Conservation (phyloP, 2,797 vertebrate genomes). For the Pelochelys cantorii region DNA sequence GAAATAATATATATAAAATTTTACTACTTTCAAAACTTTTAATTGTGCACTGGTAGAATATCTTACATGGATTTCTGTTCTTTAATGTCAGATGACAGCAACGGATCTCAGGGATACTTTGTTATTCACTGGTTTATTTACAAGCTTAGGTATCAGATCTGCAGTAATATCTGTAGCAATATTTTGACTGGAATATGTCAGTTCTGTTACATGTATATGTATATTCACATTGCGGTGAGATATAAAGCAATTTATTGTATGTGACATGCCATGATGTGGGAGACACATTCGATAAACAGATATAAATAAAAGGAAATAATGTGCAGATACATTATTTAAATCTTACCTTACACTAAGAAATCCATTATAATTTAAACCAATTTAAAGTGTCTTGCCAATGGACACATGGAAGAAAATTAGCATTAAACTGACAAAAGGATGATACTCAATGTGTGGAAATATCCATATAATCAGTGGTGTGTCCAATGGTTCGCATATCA, state of each 20-base stretch:
- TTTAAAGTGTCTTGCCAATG: not conserved
- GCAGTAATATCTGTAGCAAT: not conserved
- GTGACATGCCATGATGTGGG: not conserved
- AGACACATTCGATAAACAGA: not conserved
- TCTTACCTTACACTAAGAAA: not conserved
- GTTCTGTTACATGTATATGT: not conserved
- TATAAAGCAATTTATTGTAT: not conserved
- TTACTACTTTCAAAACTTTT: not conserved
- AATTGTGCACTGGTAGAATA: not conserved
- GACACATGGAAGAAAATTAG: not conserved
- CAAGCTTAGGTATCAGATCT: too few species aligned
- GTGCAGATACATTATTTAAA: not conserved
- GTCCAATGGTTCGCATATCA: not conserved
- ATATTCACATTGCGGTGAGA: too few species aligned
- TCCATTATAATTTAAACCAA: not conserved
- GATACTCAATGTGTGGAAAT: not conserved
- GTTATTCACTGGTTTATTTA: not conserved
- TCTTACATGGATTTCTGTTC: not conserved
- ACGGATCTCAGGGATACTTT: not conserved
- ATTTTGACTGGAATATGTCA: not conserved
- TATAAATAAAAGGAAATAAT: not conserved
- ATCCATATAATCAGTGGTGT: not conserved
- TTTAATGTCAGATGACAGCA: not conserved
- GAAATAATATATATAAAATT: not conserved
- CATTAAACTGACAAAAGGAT: not conserved